phyloP scores from a whole-genome alignment of 2,113 vertebrate genomes.

The Prunella himalayana region DNA sequence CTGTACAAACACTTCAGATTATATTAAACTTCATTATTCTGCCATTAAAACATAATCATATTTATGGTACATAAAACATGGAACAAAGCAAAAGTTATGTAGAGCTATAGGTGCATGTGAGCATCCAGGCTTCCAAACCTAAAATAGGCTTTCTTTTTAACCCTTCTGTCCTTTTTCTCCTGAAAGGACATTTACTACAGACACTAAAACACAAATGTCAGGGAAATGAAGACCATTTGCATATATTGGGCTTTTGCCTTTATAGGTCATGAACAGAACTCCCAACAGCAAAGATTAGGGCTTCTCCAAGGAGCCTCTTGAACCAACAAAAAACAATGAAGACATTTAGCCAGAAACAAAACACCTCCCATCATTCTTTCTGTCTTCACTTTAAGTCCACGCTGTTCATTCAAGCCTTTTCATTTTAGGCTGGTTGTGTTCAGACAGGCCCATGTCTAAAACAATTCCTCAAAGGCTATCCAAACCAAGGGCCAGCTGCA shows the following conservation, averaged over 20 bases:
- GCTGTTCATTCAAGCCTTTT: neutral
- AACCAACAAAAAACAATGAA: neutral
- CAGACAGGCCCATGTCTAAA: neutral
- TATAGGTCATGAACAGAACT: neutral
- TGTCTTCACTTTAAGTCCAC: neutral
- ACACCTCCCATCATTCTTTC: neutral
- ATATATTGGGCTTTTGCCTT: neutral
- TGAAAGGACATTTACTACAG: neutral
- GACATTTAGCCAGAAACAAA: neutral
- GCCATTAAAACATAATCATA: neutral
- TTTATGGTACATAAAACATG: neutral
- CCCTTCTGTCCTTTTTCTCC: neutral
- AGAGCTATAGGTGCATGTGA: neutral
- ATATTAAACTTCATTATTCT: neutral
- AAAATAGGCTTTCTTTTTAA: neutral
- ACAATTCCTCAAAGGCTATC: neutral
- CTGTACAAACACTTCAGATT: neutral
- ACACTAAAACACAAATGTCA: neutral
- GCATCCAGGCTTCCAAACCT: neutral
- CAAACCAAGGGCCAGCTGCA: neutral
- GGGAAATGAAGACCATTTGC: neutral
- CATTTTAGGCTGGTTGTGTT: neutral
- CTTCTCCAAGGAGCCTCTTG: neutral
- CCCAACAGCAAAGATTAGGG: neutral
- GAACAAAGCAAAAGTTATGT: neutral